Evolutionary conservation across 2,113 vertebrate species (phyloP).

Genomic region (Rhinolophus ferrumequinum): DNA sequence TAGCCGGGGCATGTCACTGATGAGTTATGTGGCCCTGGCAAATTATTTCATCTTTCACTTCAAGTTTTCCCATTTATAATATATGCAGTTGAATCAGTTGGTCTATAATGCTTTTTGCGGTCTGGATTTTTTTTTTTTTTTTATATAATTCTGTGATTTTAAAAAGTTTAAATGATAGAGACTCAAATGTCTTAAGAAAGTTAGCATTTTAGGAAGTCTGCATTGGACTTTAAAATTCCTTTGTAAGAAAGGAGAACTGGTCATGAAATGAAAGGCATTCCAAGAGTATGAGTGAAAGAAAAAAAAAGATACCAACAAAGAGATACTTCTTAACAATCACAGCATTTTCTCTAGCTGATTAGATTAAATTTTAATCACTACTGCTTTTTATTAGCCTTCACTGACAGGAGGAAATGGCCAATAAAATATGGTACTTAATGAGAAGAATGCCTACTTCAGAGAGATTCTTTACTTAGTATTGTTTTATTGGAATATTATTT

Average conservation of each 20-base stretch:
- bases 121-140: conserved; percentile 36
- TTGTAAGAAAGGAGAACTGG: conserved; percentile 17
- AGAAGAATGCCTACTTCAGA: not conserved
- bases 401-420: not conserved
- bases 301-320: not conserved
- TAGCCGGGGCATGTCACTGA: not conserved
- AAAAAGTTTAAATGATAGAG: not conserved
- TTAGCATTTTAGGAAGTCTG: conserved; percentile 20
- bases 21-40: not conserved
- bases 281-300: not conserved
- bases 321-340: not conserved
- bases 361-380: conserved; percentile 23
- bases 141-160: not conserved
- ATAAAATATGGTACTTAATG: not conserved
- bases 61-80: not conserved
- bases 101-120: not conserved
- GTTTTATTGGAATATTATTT: not conserved
- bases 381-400: conserved; percentile 29
- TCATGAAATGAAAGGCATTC: conserved; percentile 51
- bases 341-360: not conserved
- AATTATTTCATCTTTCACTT: not conserved
- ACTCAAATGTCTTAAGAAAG: conserved; percentile 1
- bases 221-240: conserved; percentile 34
- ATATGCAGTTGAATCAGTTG: not conserved
- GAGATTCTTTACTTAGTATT: not conserved